Conservation (phyloP, 2,888 invertebrate genomes). For the Plebejus anna region DNA sequence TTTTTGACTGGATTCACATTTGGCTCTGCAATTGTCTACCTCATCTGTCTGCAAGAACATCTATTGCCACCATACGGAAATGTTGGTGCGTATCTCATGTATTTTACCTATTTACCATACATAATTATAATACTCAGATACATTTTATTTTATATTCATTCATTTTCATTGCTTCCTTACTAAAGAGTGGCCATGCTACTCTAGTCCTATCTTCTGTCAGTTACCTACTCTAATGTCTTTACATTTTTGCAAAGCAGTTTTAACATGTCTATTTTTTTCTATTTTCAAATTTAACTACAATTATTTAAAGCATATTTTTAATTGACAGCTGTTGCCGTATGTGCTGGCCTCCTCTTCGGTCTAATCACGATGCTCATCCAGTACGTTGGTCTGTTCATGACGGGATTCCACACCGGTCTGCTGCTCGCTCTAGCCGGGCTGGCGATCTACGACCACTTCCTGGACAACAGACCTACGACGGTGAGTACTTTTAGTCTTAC, state of each 20-base stretch:
- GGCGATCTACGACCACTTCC: conserved; percentile 80
- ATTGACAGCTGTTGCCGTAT: conserved; percentile 82
- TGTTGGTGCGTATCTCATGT: conserved; percentile 73
- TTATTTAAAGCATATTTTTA: conserved; percentile 23
- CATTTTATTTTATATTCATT: too few relatives aligned
- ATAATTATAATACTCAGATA: not conserved
- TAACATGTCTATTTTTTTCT: not conserved
- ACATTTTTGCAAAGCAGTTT: too few relatives aligned
- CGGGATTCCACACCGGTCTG: conserved; percentile 88
- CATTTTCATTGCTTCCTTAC: too few relatives aligned
- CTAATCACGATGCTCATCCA: conserved; percentile 90
- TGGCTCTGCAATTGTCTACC: conserved; percentile 88
- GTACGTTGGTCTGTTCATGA: conserved; percentile 90
- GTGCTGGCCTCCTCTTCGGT: conserved; percentile 87
- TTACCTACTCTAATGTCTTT: too few relatives aligned
- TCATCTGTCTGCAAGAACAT: conserved; percentile 89
- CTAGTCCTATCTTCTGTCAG: too few relatives aligned
- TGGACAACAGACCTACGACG: conserved; percentile 76
- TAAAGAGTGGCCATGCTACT: too few relatives aligned
- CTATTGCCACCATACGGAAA: conserved; percentile 88
- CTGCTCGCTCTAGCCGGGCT: conserved; percentile 81
- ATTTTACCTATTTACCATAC: not conserved
- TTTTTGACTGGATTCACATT: conserved; percentile 93
- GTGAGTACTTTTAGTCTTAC: conserved; percentile 56
- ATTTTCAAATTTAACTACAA: not conserved